phyloP scores from a whole-genome alignment of 2,797 vertebrate genomes.

The Oreonectes daqikongensis region DNA sequence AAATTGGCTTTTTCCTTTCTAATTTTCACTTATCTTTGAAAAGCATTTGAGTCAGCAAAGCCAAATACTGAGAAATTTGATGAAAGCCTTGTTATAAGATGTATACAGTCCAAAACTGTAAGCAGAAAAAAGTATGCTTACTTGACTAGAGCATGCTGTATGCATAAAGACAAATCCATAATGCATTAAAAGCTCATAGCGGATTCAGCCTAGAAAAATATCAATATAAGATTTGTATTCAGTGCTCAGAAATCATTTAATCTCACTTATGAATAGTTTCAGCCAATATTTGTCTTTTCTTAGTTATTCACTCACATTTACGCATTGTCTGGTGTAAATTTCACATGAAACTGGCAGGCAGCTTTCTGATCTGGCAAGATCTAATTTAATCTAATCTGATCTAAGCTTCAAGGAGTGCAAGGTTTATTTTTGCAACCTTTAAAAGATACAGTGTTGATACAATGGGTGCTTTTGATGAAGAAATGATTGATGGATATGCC shows the following conservation, averaged over 20 bases:
- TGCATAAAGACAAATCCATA: neutral
- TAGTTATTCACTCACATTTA: neutral
- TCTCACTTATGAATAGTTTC: neutral
- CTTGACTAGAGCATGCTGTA: no score
- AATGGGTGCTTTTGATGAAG: neutral
- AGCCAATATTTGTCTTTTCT: neutral
- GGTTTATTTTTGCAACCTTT: neutral
- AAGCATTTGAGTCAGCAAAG: neutral
- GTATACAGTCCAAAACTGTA: no score
- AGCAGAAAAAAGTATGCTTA: neutral
- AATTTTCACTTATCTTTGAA: slow-evolving; percentile 18
- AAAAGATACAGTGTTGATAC: neutral
- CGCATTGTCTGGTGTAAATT: neutral
- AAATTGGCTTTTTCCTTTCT: neutral
- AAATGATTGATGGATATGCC: neutral
- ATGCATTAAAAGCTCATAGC: neutral
- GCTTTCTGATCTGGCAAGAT: neutral
- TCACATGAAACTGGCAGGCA: neutral
- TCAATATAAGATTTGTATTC: neutral
- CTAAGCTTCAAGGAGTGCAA: no score
- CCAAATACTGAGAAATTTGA: neutral
- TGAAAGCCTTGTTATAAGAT: neutral
- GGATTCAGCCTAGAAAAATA: neutral
- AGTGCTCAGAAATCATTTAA: neutral
- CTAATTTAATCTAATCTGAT: neutral